Conservation (phyloP, 2,888 invertebrate genomes). For the Erebia aethiops region DNA sequence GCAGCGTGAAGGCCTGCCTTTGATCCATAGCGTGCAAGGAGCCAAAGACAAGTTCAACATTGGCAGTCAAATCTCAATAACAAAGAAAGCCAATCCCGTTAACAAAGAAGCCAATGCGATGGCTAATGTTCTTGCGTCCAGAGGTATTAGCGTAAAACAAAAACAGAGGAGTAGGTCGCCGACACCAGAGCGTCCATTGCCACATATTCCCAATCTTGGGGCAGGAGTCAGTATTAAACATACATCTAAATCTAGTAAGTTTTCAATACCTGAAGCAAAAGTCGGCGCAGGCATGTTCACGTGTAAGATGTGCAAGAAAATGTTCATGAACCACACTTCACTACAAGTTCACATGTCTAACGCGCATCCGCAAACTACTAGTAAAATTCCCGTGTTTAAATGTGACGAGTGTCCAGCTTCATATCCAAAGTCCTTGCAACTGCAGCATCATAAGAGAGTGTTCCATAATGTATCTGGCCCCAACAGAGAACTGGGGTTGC, state of each 20-base stretch:
- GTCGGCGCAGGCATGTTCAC: constrained; percentile 68
- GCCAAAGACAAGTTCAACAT: constrained; percentile 84
- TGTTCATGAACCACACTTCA: constrained; percentile 71
- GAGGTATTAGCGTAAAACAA: constrained; percentile 90
- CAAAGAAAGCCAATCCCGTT: constrained; percentile 77
- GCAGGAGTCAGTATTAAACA: constrained; percentile 80
- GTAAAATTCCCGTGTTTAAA: constrained; percentile 74
- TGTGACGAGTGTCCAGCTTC: constrained; percentile 89
- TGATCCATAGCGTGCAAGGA: constrained; percentile 90
- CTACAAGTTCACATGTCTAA: constrained; percentile 66
- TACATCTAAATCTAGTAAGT: constrained; percentile 73
- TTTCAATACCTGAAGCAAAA: constrained; percentile 72
- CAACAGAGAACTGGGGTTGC: constrained; percentile 86
- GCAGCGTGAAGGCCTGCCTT: constrained; percentile 87
- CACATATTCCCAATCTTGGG: constrained; percentile 77
- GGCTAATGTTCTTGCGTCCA: constrained; percentile 88
- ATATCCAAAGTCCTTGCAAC: constrained; percentile 87
- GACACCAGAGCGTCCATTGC: constrained; percentile 70
- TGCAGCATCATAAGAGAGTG: constrained; percentile 83
- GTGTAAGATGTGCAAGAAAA: constrained; percentile 75
- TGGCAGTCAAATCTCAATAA: constrained; percentile 88
- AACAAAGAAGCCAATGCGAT: constrained; percentile 89
- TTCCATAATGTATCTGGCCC: constrained; percentile 75
- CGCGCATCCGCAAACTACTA: constrained; percentile 62
- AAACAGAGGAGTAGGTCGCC: constrained; percentile 82